Percentiles rank a stretch among this genome's conserved stretches.
These are phyloP conservation scores for Brachyptera putata DNA, from an alignment of 2,888 invertebrate species.

Conservation along the genomic window DNA sequence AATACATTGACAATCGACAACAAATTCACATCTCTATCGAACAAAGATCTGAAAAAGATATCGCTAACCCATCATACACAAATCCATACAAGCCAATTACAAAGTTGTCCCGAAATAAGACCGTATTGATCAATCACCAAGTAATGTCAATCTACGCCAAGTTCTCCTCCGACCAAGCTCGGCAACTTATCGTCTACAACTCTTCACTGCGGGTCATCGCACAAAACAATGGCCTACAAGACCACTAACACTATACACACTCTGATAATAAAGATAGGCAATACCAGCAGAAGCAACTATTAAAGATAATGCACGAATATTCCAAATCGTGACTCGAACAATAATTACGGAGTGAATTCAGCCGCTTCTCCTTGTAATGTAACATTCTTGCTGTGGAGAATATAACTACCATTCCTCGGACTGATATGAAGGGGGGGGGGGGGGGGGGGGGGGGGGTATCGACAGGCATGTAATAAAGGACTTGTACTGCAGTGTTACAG, in stretches of 20 bases:
- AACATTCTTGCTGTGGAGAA: background rate
- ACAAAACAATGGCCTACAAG: background rate
- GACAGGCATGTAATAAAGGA: background rate
- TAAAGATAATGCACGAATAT: constrained; percentile 12
- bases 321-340: background rate
- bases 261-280: no score
- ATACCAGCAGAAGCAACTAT: background rate
- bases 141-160: no score
- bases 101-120: no score
- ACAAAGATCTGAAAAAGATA: no score
- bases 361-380: background rate
- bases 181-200: background rate
- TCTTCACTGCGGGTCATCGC: background rate
- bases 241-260: no score
- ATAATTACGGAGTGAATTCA: constrained; percentile 5
- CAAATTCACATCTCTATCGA: no score
- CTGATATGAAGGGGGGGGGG: background rate
- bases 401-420: background rate
- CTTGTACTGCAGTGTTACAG: background rate
- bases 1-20: no score
- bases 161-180: background rate
- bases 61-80: no score
- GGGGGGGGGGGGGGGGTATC: background rate
- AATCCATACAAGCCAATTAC: no score
- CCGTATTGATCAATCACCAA: no score